Conservation (phyloP, 2,113 vertebrate species). For the Hylia prasina region DNA sequence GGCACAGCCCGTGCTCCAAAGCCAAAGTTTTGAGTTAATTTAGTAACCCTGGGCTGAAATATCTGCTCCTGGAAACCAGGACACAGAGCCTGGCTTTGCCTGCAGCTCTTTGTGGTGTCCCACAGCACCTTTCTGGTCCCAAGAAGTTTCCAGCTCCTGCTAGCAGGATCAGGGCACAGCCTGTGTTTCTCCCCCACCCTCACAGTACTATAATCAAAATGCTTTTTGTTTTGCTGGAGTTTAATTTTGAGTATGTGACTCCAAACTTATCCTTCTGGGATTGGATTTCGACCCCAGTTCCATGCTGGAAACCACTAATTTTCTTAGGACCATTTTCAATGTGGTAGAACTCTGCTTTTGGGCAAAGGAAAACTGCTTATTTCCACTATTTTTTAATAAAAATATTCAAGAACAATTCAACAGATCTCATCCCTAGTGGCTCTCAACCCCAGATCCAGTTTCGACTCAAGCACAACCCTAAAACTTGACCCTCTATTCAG, state of each 20-base stretch:
- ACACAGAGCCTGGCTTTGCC: background rate
- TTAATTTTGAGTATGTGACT: background rate
- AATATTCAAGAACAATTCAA: background rate
- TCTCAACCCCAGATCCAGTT: slow-evolving; percentile 13
- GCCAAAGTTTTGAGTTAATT: background rate
- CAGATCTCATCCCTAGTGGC: background rate
- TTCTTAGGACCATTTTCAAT: background rate
- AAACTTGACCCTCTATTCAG: slow-evolving; percentile 9
- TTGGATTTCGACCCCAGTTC: background rate
- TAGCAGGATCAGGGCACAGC: background rate
- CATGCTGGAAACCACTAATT: slow-evolving; percentile 25
- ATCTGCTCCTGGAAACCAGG: background rate
- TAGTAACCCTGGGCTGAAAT: background rate
- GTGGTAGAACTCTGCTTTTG: background rate
- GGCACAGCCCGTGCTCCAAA: background rate
- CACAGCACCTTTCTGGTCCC: background rate
- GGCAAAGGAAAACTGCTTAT: slow-evolving; percentile 20
- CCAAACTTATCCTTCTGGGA: background rate
- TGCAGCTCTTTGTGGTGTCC: background rate
- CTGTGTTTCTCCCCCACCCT: background rate
- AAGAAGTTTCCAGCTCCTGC: background rate
- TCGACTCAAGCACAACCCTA: background rate
- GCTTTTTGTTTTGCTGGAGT: background rate
- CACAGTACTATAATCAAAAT: background rate
- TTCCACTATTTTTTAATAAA: slow-evolving; percentile 19